Base-by-base conservation (phyloP, 2,888 invertebrate species). In the Andrena dorsata region DNA sequence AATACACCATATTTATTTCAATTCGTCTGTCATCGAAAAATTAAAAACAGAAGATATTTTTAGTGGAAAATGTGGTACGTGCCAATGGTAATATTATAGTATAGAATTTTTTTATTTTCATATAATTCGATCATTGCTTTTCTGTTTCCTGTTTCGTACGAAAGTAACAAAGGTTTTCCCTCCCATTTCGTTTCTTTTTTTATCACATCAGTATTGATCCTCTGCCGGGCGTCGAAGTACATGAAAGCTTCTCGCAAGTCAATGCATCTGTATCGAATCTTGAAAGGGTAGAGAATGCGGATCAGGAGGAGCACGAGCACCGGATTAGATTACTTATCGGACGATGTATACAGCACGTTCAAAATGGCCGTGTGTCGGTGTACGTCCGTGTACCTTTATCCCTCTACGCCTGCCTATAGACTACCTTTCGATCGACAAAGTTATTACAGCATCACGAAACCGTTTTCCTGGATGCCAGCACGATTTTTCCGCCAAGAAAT, bases 281-380 rank as follows among this genome's bases (percentile, higher is more conserved):
- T 84, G 80, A 84, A 80, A 73, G 82, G 73, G 81, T 74, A 76
- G 84, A 79, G 84, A 79, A 82, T 82, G 76, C 84, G 85, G 76
- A 85, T 76, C 79, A 74, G 84, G 85, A 88, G 82, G 71, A 77
- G 84, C 84, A 82, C 84, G 84, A 86, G 84, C 82, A 58, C 80
- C 82, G 84, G 86, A 90, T 91, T 90, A 90, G 86, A 90, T 90
- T 91, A 91, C 89, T 88, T 89, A 87, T 86, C 82, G 86, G 76
- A 72, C 85, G 82, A 70, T 82, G 81, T 86, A 82, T 81, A 85
- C 81, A 69, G 64, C 72, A 74, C 76, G 78, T 71, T 72, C 76
- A 68, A 84, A 86, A 84, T 84, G 76, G 78, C 71, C 20, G 58
- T 63, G 68, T 68, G 16, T 66, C 28, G 49, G 58, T 72, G 71